Conservation (phyloP, 2,888 invertebrate species). For the Hetaerina titia region DNA sequence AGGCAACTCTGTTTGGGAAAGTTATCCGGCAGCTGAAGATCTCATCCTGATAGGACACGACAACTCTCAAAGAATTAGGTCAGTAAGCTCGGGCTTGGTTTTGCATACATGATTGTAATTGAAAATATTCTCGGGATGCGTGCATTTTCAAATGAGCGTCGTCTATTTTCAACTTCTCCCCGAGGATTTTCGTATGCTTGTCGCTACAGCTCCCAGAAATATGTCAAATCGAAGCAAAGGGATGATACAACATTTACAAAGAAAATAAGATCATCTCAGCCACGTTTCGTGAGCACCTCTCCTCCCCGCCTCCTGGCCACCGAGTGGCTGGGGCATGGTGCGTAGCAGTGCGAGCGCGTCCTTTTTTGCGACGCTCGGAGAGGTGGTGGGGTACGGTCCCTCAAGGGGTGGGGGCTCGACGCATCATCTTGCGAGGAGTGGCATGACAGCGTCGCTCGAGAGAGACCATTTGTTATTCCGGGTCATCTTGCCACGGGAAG, state of each 20-base stretch:
- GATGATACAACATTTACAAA: background rate
- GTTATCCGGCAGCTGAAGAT: conserved; percentile 5
- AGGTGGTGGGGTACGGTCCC: background rate
- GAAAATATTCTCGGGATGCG: background rate
- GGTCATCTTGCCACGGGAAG: conserved; percentile 20
- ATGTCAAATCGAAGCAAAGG: background rate
- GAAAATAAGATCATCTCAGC: background rate
- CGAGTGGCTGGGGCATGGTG: background rate
- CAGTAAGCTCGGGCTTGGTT: background rate
- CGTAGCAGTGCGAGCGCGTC: background rate
- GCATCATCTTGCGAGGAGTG: conserved; percentile 27
- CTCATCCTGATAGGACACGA: background rate
- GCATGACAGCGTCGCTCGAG: conserved; percentile 32
- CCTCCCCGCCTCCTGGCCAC: background rate
- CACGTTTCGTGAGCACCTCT: background rate
- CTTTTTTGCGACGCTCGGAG: background rate
- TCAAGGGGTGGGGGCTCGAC: background rate
- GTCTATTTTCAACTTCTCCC: background rate
- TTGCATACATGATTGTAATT: background rate
- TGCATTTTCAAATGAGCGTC: background rate
- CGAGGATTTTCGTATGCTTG: background rate
- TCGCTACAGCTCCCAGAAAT: no score
- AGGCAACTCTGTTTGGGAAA: background rate
- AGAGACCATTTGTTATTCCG: conserved; percentile 51
- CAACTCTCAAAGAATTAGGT: background rate